Percentiles rank a stretch among this genome's conserved stretches.
phyloP scores from a whole-genome alignment of 1,140 invertebrate species.

The Macrobrachium nipponense region DNA sequence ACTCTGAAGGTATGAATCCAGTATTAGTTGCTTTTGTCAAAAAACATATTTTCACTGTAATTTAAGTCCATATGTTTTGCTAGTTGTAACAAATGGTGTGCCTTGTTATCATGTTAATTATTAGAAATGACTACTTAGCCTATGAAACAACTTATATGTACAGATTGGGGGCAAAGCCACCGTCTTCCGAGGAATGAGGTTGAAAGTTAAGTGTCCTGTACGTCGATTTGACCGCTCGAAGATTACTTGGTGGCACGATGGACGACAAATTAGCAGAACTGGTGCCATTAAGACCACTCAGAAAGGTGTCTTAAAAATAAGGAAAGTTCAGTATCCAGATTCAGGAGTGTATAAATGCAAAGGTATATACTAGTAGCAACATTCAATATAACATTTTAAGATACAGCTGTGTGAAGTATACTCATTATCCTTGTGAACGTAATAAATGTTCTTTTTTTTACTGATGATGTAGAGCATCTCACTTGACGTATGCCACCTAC shows the following conservation, averaged over 20 bases:
- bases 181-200: slow-evolving; percentile 85
- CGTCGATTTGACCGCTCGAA: slow-evolving; percentile 77
- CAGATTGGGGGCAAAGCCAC: slow-evolving; percentile 85
- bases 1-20: slow-evolving; percentile 72
- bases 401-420: too few species aligned
- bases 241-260: slow-evolving; percentile 58
- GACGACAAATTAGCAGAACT: slow-evolving; percentile 73
- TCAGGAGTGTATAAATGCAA: slow-evolving; percentile 86
- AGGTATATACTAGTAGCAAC: slow-evolving; percentile 68
- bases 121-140: too few species aligned
- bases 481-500: too few species aligned
- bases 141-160: background rate
- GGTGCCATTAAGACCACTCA: slow-evolving; percentile 86
- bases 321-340: slow-evolving; percentile 80
- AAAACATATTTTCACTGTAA: too few species aligned
- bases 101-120: too few species aligned
- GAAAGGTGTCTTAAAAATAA: slow-evolving; percentile 86
- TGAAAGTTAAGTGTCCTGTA: slow-evolving; percentile 92
- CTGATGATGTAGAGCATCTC: background rate
- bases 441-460: background rate
- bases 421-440: too few species aligned
- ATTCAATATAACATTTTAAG: too few species aligned
- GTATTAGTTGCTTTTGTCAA: background rate
- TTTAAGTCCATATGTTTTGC: background rate
- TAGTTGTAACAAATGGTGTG: too few species aligned